Evolutionary conservation across 2,797 vertebrate species (phyloP).

Genomic region (Acropternis orthonyx): DNA sequence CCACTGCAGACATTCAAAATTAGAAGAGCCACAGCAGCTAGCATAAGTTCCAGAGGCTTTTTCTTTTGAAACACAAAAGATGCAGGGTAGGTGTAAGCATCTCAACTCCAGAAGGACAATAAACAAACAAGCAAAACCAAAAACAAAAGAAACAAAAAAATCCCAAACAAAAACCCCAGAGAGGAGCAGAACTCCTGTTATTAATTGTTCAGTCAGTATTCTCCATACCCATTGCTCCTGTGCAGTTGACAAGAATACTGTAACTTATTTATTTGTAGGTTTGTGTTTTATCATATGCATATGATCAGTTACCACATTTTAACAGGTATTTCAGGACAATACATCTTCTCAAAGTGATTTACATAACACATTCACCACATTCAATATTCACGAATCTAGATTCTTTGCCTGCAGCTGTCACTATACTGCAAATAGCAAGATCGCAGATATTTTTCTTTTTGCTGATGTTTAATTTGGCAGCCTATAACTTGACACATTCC

Average conservation of each 20-base stretch:
- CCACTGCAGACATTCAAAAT: background rate
- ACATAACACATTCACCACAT: background rate
- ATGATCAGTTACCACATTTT: background rate
- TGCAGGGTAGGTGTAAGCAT: background rate
- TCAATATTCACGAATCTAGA: background rate
- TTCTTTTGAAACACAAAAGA: background rate
- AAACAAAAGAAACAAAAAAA: background rate
- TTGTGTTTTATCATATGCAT: background rate
- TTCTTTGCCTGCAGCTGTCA: background rate
- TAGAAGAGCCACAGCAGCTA: background rate
- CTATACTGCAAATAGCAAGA: background rate
- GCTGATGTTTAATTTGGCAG: background rate
- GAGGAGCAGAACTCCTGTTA: background rate
- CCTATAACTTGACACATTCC: background rate
- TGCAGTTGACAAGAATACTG: background rate
- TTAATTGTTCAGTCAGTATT: background rate
- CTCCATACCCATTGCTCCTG: background rate
- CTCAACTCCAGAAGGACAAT: rapidly evolving
- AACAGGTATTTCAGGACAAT: background rate
- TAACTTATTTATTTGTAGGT: background rate
- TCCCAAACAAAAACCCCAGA: background rate
- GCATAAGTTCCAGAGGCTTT: background rate
- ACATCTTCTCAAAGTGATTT: background rate
- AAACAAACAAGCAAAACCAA: too few relatives aligned
- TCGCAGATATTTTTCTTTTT: background rate